Percentiles rank a stretch among this genome's conserved stretches.
phyloP scores from a whole-genome alignment of 2,113 vertebrate genomes.

The Onychorhynchus coronatus region DNA sequence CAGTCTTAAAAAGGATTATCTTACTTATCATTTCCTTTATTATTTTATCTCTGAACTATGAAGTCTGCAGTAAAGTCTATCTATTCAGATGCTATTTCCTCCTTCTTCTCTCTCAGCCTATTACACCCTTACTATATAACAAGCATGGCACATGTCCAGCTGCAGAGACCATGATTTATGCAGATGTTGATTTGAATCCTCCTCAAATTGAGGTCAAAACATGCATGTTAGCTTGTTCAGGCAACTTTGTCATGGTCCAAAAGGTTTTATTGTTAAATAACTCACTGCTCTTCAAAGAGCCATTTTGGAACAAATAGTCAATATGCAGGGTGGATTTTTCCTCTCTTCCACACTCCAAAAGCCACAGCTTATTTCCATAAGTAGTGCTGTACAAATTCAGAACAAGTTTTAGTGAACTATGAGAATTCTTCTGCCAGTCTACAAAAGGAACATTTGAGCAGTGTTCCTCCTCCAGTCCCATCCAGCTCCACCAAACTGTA shows the following conservation, averaged over 20 bases:
- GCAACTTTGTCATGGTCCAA: background rate
- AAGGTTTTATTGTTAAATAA: background rate
- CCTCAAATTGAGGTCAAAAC: background rate
- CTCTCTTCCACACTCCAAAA: background rate
- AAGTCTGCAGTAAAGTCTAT: background rate
- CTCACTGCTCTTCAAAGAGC: background rate
- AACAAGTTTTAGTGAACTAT: background rate
- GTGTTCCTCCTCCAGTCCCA: accelerated
- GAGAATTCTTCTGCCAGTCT: background rate
- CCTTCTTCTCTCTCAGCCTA: background rate
- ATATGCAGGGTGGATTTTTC: background rate
- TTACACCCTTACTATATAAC: background rate
- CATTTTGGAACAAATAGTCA: background rate
- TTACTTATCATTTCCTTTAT: background rate
- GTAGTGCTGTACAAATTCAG: background rate
- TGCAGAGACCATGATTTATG: background rate
- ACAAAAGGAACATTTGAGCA: background rate
- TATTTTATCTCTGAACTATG: background rate
- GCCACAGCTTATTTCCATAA: background rate
- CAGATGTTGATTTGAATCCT: background rate
- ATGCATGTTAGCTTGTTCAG: background rate
- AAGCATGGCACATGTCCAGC: background rate
- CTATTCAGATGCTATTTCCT: background rate
- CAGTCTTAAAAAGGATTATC: background rate
- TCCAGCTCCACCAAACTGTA: background rate